Conservation (phyloP, 2,797 vertebrate species). For the Labeo calbasu region DNA sequence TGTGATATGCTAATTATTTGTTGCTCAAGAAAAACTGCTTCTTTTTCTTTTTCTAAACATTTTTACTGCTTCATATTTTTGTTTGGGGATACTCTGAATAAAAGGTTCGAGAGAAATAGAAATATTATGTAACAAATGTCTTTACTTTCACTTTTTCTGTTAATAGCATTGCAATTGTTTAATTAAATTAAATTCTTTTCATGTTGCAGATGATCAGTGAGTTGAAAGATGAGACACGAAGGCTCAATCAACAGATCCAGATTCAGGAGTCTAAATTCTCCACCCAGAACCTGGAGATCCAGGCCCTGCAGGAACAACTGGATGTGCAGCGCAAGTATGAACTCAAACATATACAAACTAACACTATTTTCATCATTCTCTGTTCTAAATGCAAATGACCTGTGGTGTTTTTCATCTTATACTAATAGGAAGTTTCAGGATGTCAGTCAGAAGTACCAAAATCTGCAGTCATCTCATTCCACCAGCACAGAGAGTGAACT, state of each 20-base stretch:
- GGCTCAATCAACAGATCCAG: slow-evolving; percentile 76
- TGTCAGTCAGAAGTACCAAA: slow-evolving; percentile 82
- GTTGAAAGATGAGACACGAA: slow-evolving; percentile 78
- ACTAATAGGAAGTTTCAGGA: slow-evolving; percentile 88
- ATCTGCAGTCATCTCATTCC: slow-evolving; percentile 83
- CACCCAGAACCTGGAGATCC: slow-evolving; percentile 72
- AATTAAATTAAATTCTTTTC: background rate
- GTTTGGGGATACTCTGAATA: background rate
- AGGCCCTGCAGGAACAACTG: slow-evolving; percentile 83
- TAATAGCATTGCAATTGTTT: background rate
- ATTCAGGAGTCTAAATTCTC: slow-evolving; percentile 73
- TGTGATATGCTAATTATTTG: background rate
- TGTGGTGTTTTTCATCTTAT: slow-evolving; percentile 9
- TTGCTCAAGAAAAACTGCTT: background rate
- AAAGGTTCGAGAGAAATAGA: background rate
- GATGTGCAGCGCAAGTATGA: slow-evolving; percentile 84
- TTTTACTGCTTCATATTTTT: background rate
- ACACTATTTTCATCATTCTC: background rate
- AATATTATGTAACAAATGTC: background rate
- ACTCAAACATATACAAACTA: background rate
- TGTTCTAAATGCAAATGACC: background rate
- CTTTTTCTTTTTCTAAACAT: background rate
- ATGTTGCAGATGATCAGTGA: slow-evolving; percentile 63
- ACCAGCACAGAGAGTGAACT: slow-evolving; percentile 81
- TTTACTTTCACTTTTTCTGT: background rate